A percentile compares a stretch with the other conserved stretches of the same genome.
These are phyloP conservation scores for Catalaphyllia jardinei DNA, from an alignment of 64 coral and sea anemone genomes.

Conservation along the genomic window DNA sequence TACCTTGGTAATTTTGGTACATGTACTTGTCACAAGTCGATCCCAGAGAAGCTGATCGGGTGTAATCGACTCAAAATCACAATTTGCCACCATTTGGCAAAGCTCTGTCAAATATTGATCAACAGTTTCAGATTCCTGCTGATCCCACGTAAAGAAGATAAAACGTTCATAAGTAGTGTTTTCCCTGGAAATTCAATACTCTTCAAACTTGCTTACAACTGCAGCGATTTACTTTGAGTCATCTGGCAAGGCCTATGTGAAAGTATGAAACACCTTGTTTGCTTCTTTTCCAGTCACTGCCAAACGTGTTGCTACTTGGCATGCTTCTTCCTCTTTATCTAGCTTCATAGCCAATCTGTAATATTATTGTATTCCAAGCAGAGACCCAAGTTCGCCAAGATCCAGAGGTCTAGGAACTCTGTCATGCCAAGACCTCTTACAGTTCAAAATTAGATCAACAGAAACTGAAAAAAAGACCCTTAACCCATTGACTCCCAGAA, in stretches of 20 bases:
- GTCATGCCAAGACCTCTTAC: too few relatives aligned
- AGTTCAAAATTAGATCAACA: too few relatives aligned
- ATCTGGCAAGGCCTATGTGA: conserved; percentile 39
- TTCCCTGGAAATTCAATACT: conserved; percentile 53
- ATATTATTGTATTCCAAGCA: conserved; percentile 42
- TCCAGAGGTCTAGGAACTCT: too few relatives aligned
- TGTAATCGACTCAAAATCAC: conserved; percentile 30
- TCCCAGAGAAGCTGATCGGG: conserved; percentile 52
- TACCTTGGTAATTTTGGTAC: conserved; percentile 19
- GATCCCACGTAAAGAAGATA: conserved; percentile 45
- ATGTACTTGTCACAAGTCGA: conserved; percentile 15
- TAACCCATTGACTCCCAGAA: too few relatives aligned
- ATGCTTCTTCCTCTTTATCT: conserved; percentile 55
- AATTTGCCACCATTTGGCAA: conserved; percentile 35
- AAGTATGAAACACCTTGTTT: conserved; percentile 54
- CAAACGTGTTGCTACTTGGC: conserved; percentile 33
- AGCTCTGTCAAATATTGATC: conserved; percentile 50
- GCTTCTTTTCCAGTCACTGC: conserved; percentile 55
- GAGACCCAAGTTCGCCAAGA: conserved; percentile 30
- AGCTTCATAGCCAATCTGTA: conserved; percentile 57
- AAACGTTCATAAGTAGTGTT: conserved; percentile 59
- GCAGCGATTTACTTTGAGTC: conserved; percentile 44
- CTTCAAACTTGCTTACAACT: conserved; percentile 36
- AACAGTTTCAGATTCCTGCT: conserved; percentile 39
- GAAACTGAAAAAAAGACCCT: too few relatives aligned